Conservation (phyloP, 2,888 invertebrate species). For the Caenorhabditis plicata region DNA sequence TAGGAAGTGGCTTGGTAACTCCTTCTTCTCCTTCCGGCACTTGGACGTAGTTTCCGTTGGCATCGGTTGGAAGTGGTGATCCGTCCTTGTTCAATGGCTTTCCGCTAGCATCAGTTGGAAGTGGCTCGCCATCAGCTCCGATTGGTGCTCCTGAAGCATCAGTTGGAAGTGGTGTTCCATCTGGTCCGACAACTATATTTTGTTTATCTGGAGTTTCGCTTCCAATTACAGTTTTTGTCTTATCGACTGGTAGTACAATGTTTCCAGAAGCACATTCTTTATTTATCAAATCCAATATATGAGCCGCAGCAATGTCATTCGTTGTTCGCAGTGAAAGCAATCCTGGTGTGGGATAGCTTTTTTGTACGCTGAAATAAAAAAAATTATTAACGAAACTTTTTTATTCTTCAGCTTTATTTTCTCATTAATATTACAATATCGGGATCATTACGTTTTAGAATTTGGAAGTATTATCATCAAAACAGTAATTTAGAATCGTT, state of each 20-base stretch:
- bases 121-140: conserved; percentile 26
- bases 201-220: conserved; percentile 20
- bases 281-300: no score
- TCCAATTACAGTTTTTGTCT: conserved; percentile 18
- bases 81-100: conserved; percentile 24
- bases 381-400: no score
- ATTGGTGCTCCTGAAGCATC: conserved; percentile 22
- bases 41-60: conserved; percentile 11
- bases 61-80: conserved; percentile 25
- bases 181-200: conserved; percentile 24
- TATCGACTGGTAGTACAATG: conserved; percentile 22
- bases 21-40: conserved; percentile 8
- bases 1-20: conserved; percentile 14
- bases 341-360: no score
- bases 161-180: conserved; percentile 25
- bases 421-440: no score
- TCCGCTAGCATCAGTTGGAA: conserved; percentile 21
- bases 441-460: no score
- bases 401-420: no score
- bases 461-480: no score
- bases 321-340: no score
- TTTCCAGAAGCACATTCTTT: conserved; percentile 23
- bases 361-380: no score
- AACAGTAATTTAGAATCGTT: no score
- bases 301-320: no score